Evolutionary conservation across 2,888 invertebrate species (phyloP), one percentile per base, ranked within the genome.

Genomic region (Frankliniella intonsa): DNA sequence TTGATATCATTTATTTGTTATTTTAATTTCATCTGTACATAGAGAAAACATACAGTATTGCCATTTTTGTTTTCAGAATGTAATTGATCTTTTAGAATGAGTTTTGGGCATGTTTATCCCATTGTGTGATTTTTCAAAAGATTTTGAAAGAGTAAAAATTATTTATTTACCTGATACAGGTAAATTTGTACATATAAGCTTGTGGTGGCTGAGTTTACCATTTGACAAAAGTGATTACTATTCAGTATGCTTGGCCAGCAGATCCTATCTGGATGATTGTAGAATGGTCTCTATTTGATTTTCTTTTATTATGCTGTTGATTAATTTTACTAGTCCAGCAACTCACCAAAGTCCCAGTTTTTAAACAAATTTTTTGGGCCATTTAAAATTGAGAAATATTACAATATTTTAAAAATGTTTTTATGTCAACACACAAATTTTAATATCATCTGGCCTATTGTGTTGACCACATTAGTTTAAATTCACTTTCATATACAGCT

Each of bases 141-240:
- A 19, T 14, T 55, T 55, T 25, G 25, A 76, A 76, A 11, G 22
- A 25, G 25, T 25, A 25, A 10, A 76, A 76, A 76, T 25, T 25
- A 76, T 76, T 76, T 25, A 25, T 76, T 76, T 76, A 76, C 69
- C 69, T 76, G 69, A 22, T 76, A 76, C 12, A 12, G 69, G 69
- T 76, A 25, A 22, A 76, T 76, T 76, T 76, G 69, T 76, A 22
- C 2, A 76, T 76, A 76, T 76, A 25, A 76, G 69, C 69, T 76
- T 19, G 25, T 11, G 69, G 69, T 76, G 69, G 69, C 69, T 76
- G 12, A n/a, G 69, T 25, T 76, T 76, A 76, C 69, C 69, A 76
- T 25, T 22, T 76, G 69, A 25, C 69, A 25, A 76, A 25, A 25
- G 69, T 76, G 25, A 25, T 25, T 76, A 76, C 25, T 25, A 12